A percentile compares a stretch with the other conserved stretches of the same genome.
These are phyloP conservation scores for Halcyon badia DNA, from an alignment of 2,797 vertebrate genomes.

Conservation along the genomic window DNA sequence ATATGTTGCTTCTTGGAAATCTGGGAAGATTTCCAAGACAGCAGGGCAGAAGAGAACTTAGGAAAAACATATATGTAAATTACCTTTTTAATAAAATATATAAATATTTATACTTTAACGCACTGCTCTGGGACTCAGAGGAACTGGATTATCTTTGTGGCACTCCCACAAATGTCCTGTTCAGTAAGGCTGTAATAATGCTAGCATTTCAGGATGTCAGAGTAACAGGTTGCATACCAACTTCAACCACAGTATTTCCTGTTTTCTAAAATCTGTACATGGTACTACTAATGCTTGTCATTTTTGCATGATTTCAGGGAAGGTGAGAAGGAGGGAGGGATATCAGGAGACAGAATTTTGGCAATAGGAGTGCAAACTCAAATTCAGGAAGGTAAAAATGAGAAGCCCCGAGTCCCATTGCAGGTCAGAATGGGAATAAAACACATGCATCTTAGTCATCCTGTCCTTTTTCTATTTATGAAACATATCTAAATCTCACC, in stretches of 20 bases:
- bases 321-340: neutral
- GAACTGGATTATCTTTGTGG: neutral
- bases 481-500: slow-evolving; percentile 32
- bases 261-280: neutral
- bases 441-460: neutral
- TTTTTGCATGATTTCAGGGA: neutral
- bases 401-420: neutral
- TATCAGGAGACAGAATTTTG: neutral
- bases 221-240: neutral
- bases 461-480: neutral
- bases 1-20: neutral
- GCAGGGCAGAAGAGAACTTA: neutral
- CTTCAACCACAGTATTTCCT: neutral
- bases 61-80: neutral
- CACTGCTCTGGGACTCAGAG: neutral
- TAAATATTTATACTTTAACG: neutral
- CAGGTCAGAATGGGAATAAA: neutral
- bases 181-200: neutral
- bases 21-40: no score
- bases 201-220: neutral
- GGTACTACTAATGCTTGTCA: neutral
- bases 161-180: neutral
- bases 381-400: neutral
- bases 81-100: neutral
- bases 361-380: neutral